phyloP scores from a whole-genome alignment of 2,113 vertebrate species.

The Jaculus jaculus region DNA sequence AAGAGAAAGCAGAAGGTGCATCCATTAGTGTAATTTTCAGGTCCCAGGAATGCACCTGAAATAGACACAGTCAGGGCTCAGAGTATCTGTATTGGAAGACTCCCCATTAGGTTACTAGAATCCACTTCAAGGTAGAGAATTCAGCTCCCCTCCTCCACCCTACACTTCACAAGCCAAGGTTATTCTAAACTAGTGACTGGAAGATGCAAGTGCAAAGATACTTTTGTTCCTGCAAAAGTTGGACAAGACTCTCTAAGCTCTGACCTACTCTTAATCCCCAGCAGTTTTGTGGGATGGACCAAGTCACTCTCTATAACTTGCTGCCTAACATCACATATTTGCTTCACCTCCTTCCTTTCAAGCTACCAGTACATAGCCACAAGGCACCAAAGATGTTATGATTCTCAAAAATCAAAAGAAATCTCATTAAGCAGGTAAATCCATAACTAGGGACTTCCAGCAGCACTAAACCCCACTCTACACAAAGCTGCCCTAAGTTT shows the following conservation, averaged over 20 bases:
- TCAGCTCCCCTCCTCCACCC: neutral
- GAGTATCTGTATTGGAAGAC: neutral
- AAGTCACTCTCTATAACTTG: neutral
- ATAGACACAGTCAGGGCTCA: neutral
- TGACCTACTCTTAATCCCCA: neutral
- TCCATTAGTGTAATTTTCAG: neutral
- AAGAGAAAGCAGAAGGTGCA: neutral
- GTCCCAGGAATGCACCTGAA: neutral
- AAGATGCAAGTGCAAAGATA: neutral
- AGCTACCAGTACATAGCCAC: neutral
- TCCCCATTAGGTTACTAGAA: neutral
- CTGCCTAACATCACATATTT: neutral
- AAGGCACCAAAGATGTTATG: neutral
- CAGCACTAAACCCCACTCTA: slow-evolving; percentile 26
- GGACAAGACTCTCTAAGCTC: neutral
- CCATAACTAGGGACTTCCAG: slow-evolving; percentile 17
- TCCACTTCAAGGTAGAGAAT: neutral
- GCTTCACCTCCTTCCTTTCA: neutral
- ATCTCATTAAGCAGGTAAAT: neutral
- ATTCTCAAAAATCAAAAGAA: slow-evolving; percentile 43
- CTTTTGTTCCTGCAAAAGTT: neutral
- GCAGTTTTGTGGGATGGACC: neutral
- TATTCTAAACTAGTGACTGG: neutral
- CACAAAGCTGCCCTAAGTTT: slow-evolving; percentile 66
- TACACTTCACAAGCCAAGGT: neutral